A percentile compares a stretch with the other conserved stretches of the same genome.
Evolutionary conservation across 2,113 vertebrate genomes (phyloP).

Genomic region (Danio rerio): GRCz12tu NC_133195.1:48741001-48741500

Average conservation of each 20-base stretch:
- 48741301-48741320: too few species aligned
- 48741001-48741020: constrained; percentile 72
- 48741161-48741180: constrained; percentile 82
- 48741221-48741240: constrained; percentile 43
- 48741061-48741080: constrained; percentile 61
- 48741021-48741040: constrained; percentile 75
- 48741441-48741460: too few species aligned
- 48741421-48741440: too few species aligned
- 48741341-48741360: too few species aligned
- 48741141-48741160: constrained; percentile 78
- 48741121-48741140: constrained; percentile 63
- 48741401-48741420: too few species aligned
- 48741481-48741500: too few species aligned
- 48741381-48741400: too few species aligned
- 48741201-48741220: constrained; percentile 71
- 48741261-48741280: too few species aligned
- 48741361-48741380: too few species aligned
- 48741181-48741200: constrained; percentile 70
- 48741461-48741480: too few species aligned
- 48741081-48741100: constrained; percentile 66
- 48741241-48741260: neutral
- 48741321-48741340: too few species aligned
- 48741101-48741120: constrained; percentile 66
- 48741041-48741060: constrained; percentile 68
- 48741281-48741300: too few species aligned